A percentile compares a stretch with the other conserved stretches of the same genome.
These are phyloP conservation scores for Helicoverpa armigera DNA, from an alignment of 1,140 invertebrate species.

Conservation along the genomic window DNA sequence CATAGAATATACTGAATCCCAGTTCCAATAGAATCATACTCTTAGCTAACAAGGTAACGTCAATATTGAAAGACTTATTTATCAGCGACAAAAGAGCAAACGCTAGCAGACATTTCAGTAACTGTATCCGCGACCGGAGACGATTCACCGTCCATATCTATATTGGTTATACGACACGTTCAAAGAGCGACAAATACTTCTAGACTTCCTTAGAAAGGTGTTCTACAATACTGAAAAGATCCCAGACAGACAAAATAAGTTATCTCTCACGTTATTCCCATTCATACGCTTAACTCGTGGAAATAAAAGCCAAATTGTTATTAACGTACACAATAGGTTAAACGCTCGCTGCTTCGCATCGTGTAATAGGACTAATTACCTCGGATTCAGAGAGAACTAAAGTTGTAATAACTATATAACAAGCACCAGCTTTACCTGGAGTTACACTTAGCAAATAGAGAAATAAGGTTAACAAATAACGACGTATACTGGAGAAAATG, in stretches of 20 bases:
- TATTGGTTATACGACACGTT: constrained; percentile 21
- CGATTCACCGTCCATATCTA: constrained; percentile 19
- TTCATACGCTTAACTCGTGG: background rate
- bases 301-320: background rate
- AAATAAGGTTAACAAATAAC: background rate
- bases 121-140: background rate
- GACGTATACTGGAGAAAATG: background rate
- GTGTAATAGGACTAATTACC: background rate
- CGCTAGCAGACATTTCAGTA: constrained; percentile 14
- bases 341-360: background rate
- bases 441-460: background rate
- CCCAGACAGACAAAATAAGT: background rate
- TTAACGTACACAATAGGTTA: background rate
- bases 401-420: constrained; percentile 11
- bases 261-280: background rate
- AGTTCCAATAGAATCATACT: background rate
- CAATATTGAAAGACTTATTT: constrained; percentile 22
- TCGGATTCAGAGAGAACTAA: background rate
- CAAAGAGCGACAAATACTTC: background rate
- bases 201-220: background rate
- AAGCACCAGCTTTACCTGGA: background rate
- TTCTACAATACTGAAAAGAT: background rate
- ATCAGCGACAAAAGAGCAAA: constrained; percentile 21
- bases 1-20: background rate
- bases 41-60: background rate